Conservation (phyloP, 2,797 vertebrate species). For the Pterois miles region DNA sequence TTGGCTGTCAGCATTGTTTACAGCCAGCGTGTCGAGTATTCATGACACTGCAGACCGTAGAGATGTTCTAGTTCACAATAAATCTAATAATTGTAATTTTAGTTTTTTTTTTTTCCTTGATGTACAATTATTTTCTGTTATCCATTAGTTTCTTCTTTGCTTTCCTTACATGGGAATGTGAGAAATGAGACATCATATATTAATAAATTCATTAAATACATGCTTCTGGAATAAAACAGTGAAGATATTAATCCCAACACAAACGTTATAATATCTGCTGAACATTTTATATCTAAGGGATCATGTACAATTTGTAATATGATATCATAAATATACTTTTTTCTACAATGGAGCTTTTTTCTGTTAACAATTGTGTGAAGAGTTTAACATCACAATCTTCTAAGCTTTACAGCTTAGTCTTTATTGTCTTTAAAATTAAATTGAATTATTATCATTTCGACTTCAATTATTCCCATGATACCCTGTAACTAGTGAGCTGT, state of each 20-base stretch:
- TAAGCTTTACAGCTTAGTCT: background rate
- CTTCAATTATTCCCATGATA: background rate
- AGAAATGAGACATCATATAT: background rate
- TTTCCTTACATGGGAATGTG: background rate
- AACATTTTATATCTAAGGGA: background rate
- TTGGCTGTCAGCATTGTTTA: slow-evolving; percentile 20
- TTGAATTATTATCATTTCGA: background rate
- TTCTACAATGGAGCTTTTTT: background rate
- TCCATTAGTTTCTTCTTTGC: background rate
- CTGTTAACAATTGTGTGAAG: background rate
- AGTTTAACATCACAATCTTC: background rate
- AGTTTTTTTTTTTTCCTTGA: background rate
- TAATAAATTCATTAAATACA: background rate
- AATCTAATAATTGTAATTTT: background rate
- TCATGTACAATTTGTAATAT: background rate
- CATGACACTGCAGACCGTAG: background rate
- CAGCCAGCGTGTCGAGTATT: background rate
- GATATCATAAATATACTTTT: background rate
- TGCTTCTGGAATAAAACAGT: background rate
- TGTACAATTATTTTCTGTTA: background rate
- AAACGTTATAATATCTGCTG: background rate
- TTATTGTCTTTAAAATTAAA: background rate
- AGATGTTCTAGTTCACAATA: background rate
- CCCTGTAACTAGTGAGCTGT: background rate
- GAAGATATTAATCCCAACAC: background rate